Conservation (phyloP, 2,113 vertebrate genomes). For the Phyllopteryx taeniolatus region DNA sequence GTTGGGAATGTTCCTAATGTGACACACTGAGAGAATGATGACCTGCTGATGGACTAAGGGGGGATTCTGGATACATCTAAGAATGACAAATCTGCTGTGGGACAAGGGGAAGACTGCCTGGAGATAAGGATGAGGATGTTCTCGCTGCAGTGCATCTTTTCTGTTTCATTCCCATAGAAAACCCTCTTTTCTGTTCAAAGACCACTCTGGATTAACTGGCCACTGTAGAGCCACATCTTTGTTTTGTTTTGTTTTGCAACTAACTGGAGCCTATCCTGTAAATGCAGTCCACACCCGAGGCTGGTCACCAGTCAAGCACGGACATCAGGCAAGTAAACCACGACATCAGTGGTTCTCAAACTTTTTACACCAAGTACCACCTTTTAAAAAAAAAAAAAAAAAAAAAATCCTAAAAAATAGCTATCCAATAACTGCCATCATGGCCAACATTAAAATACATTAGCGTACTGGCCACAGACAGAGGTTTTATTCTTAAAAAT, state of each 20-base stretch:
- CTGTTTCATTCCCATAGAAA: neutral
- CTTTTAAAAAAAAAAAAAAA: no score
- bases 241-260: no score
- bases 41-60: slow-evolving; percentile 11
- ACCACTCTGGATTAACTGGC: neutral
- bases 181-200: neutral
- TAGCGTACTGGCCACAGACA: no score
- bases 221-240: neutral
- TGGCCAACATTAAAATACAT: no score
- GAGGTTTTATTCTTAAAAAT: no score
- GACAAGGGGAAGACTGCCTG: neutral
- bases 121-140: neutral
- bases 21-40: slow-evolving; percentile 1
- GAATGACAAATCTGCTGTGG: neutral
- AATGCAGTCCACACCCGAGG: neutral
- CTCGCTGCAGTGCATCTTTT: neutral
- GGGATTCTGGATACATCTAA: neutral
- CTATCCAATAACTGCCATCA: no score
- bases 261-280: neutral
- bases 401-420: no score
- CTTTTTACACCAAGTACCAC: neutral
- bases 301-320: neutral
- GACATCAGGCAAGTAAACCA: neutral
- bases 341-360: no score
- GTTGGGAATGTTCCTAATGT: slow-evolving; percentile 9